Conservation (phyloP, 1,140 invertebrate species). For the Hyphantria cunea region DNA sequence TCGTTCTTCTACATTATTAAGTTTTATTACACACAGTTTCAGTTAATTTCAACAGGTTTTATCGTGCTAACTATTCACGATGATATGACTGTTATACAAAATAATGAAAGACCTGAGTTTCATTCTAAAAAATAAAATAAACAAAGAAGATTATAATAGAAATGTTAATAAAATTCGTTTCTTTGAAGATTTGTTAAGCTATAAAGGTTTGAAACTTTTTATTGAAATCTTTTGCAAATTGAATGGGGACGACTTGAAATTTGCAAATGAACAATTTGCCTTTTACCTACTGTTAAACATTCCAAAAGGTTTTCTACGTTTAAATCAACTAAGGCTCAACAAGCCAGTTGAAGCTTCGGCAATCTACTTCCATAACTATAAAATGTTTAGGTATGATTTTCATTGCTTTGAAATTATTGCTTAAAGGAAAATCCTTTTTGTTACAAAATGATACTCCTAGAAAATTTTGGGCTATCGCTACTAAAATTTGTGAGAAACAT, state of each 20-base stretch:
- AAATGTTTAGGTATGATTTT: conserved; percentile 35
- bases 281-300: conserved; percentile 25
- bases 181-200: conserved; percentile 26
- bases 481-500: no score
- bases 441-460: neutral
- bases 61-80: neutral
- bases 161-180: conserved; percentile 22
- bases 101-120: no score
- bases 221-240: conserved; percentile 32
- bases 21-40: conserved; percentile 29
- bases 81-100: no score
- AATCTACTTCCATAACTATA: conserved; percentile 19
- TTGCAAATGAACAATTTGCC: conserved; percentile 38
- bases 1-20: no score
- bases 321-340: conserved; percentile 38
- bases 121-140: no score
- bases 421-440: conserved; percentile 8
- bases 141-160: neutral
- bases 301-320: conserved; percentile 25
- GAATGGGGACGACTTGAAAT: conserved; percentile 28
- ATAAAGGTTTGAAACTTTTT: conserved; percentile 24
- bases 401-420: conserved; percentile 28
- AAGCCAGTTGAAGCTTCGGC: conserved; percentile 22
- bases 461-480: no score
- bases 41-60: conserved; percentile 14